Base-by-base conservation (phyloP, 1,140 invertebrate species). In the Streblospio benedicti region DNA sequence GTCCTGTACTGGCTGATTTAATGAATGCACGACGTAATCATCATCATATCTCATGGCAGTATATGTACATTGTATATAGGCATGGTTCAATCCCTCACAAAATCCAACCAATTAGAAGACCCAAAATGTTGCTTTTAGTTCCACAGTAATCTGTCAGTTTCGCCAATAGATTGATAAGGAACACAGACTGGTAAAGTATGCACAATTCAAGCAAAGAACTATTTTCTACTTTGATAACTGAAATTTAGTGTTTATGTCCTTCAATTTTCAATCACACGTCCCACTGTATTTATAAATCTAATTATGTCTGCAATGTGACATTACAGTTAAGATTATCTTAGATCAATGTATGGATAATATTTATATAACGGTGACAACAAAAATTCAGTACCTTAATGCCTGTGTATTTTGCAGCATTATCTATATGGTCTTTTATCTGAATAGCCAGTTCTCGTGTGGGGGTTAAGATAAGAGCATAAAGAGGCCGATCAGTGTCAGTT, bases 381-480 rank as follows among this genome's bases (percentile, higher is more conserved):
- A 38, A 20, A 61, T 28, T 16, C 30, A 64, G 67, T 67, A 85
- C 84, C 71, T 81, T 84, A 25, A 87, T 80, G 62, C 85, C 82
- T 32, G 88, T 90, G 75, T 89, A 89, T 76, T 91, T 91, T 9
- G 87, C 84, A n/a, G 85, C 84, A 49, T 84, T 83, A 32, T 82
- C 81, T 18, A 97, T 74, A 80, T 96, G 93, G 70, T 89, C 85
- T 70, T 86, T 88, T 32, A 98, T 87, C 80, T 98, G 94, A 57
- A 97, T 85, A 0, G 93, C 94, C 50, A 98, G 79, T 76, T 99
- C 95, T 75, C 95, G 83, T 0, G 94, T 99, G 4, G 95, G 95
- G 12, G 93, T 93, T 31, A 98, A 71, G 60, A 98, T 86, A 4
- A 98, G 77, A 5, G 89, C 90, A 73, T 87, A 57, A 50, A 59